Evolutionary conservation across 2,797 vertebrate species (phyloP).

Genomic region (Moxostoma hubbsi): DNA sequence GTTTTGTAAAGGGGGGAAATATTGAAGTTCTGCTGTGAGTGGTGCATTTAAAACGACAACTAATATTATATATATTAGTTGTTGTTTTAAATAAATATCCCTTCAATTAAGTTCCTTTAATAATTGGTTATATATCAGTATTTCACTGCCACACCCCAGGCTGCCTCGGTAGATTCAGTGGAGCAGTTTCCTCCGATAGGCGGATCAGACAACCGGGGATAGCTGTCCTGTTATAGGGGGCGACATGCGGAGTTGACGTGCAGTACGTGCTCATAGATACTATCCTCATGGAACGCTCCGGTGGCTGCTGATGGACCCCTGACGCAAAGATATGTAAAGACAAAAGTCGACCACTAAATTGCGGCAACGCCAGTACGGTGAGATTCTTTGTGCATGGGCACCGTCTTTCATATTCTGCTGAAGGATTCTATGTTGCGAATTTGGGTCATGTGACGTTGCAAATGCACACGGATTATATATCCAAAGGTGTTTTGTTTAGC

Average conservation of each 20-base stretch:
- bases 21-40: not conserved
- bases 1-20: not conserved
- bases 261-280: constrained; percentile 56
- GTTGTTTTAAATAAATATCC: too few species aligned
- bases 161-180: not conserved
- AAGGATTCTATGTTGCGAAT: constrained; percentile 13
- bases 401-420: not conserved
- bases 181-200: constrained; percentile 20
- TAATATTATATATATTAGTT: too few species aligned
- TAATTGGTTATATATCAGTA: not conserved
- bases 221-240: constrained; percentile 25
- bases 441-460: constrained; percentile 38
- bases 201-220: constrained; percentile 9
- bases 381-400: constrained; percentile 25
- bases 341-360: not conserved
- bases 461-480: constrained; percentile 21
- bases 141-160: constrained; percentile 29
- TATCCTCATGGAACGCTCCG: not conserved
- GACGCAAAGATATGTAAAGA: constrained; percentile 17
- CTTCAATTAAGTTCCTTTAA: not conserved
- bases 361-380: constrained; percentile 23
- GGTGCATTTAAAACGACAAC: too few species aligned
- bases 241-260: constrained; percentile 53
- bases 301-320: constrained; percentile 25
- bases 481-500: not conserved